Percentiles rank a stretch among this genome's conserved stretches.
These are phyloP conservation scores for Furnarius figulus DNA, from an alignment of 2,113 vertebrate species.

Conservation along the genomic window DNA sequence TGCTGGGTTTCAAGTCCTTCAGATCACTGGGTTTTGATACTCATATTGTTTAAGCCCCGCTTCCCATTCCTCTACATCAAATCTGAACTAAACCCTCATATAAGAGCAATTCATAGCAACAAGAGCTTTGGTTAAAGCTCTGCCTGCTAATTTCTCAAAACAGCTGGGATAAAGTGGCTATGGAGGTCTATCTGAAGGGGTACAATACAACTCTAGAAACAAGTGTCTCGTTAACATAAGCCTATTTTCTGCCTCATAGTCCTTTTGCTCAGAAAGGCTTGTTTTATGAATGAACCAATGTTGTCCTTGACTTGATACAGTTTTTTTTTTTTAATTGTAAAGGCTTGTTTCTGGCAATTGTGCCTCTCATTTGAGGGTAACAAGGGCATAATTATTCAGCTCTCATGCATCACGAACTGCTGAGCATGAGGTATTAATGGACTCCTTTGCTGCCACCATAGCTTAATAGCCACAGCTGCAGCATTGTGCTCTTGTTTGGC, in stretches of 20 bases:
- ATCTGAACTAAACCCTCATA: not conserved
- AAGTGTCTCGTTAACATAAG: not conserved
- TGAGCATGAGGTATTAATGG: conserved; percentile 49
- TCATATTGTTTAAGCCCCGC: not conserved
- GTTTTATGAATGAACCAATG: conserved; percentile 43
- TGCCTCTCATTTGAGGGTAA: conserved; percentile 9
- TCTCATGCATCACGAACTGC: conserved; percentile 36
- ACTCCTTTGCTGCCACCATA: conserved; percentile 23
- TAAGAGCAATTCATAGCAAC: not conserved
- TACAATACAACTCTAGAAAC: not conserved
- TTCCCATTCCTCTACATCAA: not conserved
- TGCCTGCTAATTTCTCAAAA: not conserved
- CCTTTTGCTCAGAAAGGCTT: not conserved
- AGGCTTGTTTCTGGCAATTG: conserved; percentile 11
- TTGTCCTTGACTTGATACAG: conserved; percentile 27
- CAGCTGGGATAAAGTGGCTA: not conserved
- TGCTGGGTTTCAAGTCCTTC: not conserved
- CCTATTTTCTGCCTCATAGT: not conserved
- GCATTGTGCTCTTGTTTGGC: conserved; percentile 26
- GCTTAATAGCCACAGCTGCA: conserved; percentile 52
- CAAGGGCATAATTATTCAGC: conserved; percentile 44
- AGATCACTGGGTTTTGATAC: not conserved
- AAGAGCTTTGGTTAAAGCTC: not conserved
- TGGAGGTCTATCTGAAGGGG: not conserved
- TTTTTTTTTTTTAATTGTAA: not conserved